Conservation (phyloP, 2,797 vertebrate species). For the Arctocebus calabarensis region DNA sequence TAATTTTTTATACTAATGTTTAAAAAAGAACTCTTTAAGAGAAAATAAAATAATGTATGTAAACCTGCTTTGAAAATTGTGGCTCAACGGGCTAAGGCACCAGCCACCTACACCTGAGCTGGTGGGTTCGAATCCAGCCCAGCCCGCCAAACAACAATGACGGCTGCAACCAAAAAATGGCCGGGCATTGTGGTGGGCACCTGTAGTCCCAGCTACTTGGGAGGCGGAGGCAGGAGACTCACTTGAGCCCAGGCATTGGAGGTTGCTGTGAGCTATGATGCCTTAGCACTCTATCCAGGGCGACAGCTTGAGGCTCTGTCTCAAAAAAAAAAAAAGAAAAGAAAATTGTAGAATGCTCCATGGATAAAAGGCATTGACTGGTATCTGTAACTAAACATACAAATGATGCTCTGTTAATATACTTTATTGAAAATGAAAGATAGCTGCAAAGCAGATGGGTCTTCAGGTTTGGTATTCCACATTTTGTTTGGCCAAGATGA, state of each 20-base stretch:
- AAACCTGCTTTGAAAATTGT: constrained; percentile 44
- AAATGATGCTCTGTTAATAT: background rate
- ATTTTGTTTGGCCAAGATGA: background rate
- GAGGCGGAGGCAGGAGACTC: too few species aligned
- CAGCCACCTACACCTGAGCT: too few species aligned
- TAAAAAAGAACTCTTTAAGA: constrained; percentile 1
- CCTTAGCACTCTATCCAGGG: too few species aligned
- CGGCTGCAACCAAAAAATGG: too few species aligned
- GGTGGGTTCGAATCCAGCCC: too few species aligned
- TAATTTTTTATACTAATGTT: background rate
- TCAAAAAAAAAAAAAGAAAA: constrained; percentile 68
- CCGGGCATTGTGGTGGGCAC: too few species aligned
- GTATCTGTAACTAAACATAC: background rate
- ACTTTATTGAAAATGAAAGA: background rate
- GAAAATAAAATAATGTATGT: constrained; percentile 16
- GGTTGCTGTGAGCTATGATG: too few species aligned
- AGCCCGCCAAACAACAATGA: too few species aligned
- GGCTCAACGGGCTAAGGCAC: too few species aligned
- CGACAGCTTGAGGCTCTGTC: too few species aligned
- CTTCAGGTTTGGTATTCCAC: background rate
- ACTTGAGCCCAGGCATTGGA: too few species aligned
- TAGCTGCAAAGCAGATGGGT: background rate
- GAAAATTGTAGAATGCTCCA: background rate
- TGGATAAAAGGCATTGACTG: background rate
- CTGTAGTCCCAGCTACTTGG: too few species aligned